Evolutionary conservation across 2,797 vertebrate genomes (phyloP), one percentile per base, ranked within the genome.

Genomic region (Danio albolineatus): DNA sequence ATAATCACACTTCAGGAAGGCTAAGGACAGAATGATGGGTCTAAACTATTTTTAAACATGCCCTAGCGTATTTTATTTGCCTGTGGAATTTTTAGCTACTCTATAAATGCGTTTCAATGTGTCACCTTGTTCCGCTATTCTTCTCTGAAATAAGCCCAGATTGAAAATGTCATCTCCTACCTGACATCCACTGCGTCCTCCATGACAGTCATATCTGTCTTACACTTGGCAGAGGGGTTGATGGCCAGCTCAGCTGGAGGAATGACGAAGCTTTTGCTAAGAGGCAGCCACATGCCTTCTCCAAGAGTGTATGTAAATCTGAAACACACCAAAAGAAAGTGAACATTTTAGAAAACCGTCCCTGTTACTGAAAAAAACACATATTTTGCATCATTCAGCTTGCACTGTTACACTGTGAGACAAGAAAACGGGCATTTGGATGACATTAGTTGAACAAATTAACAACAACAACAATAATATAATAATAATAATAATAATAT

Each of bases 121-220:
- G 43, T 48, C 28, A 39, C 12, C 6, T 14, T 65, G 44, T 43
- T 70, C 43, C 28, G 59, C 61, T 60, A 39, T 8, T 43, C 36
- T 21, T 54, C 16, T 41, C 48, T 57, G 57, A 53, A 62, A 72
- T 17, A 12, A 28, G 49, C 38, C 28, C 4, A 56, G 54, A 79
- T 71, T 51, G 49, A 75, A 83, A 78, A 49, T 60, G 53, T 70
- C 13, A 14, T 73, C n/a, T 41, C 90, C 89, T 83, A 99, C 98
- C 97, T 95, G 88, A 99, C 97, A 73, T 99, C 98, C 86, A 99
- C 98, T 0, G 97, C 97, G 0, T 99, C 98, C 86, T 99, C 97
- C 97, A 99, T 99, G 87, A 99, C 98, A 0, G 97, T 99, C 98
- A 99, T 99, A 90, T 99, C 98, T 0, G 97, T 99, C 93, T 99